These are phyloP conservation scores for Hiodon alosoides DNA, from an alignment of 2,113 vertebrate genomes.

Conservation along the genomic window DNA sequence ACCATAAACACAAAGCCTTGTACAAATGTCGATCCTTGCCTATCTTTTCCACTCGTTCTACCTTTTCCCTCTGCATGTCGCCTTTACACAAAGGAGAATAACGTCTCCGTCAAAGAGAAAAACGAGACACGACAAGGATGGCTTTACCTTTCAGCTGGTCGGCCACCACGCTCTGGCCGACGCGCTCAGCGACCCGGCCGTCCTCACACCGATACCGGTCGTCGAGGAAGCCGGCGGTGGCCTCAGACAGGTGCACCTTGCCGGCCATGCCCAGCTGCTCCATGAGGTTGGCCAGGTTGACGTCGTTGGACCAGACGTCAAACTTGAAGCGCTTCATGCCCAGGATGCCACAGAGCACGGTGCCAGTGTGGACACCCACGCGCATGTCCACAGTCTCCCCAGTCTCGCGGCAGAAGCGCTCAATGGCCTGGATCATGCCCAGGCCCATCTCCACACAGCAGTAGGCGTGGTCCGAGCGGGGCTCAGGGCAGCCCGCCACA, in stretches of 20 bases:
- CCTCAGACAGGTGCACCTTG: constrained; percentile 94
- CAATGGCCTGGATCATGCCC: constrained; percentile 96
- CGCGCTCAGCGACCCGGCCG: constrained; percentile 79
- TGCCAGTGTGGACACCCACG: constrained; percentile 91
- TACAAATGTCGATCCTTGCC: too few relatives aligned
- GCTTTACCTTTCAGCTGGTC: constrained; percentile 74
- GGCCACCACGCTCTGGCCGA: constrained; percentile 70
- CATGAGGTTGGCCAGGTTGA: constrained; percentile 97
- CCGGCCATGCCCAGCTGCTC: constrained; percentile 96
- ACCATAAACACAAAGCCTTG: too few relatives aligned
- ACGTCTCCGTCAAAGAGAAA: background rate
- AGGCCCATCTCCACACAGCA: constrained; percentile 98
- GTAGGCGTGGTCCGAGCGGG: constrained; percentile 84
- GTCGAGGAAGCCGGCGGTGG: constrained; percentile 84
- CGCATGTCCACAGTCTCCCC: constrained; percentile 95
- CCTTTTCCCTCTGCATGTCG: background rate
- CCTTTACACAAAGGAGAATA: background rate
- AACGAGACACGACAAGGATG: background rate
- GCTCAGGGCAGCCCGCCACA: constrained; percentile 91
- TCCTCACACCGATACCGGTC: constrained; percentile 91
- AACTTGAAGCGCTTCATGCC: constrained; percentile 98
- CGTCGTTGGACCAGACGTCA: constrained; percentile 97
- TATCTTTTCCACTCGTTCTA: too few relatives aligned
- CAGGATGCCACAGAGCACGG: constrained; percentile 91
- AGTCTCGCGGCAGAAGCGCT: constrained; percentile 96